Base-by-base conservation (phyloP, 2,797 vertebrate genomes). In the Picus viridis region DNA sequence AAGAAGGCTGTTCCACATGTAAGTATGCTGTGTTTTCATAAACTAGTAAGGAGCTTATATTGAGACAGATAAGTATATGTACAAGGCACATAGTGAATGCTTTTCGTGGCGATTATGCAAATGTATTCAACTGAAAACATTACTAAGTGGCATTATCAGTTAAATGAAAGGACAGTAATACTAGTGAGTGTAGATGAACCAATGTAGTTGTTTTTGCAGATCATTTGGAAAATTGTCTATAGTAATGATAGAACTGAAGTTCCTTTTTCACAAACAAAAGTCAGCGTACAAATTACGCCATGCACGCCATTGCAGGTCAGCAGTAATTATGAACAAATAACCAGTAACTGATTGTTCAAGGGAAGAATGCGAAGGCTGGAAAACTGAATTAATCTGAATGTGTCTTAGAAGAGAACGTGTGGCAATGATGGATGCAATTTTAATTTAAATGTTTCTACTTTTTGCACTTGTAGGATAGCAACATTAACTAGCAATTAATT, bases 391-490 rank as follows among this genome's bases (percentile, higher is more conserved):
- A n/a, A n/a, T n/a, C n/a, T n/a, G n/a, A n/a, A n/a, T 91, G 34
- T 59, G 26, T 6, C 32, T 83, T 89, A 62, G 41, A 82, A 68
- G 3, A 3, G 36, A 22, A 43, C 34, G 9, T 68, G 30, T 62
- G 64, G 75, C 68, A 86, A 59, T 84, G 78, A 84, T 89, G 69
- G 61, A 89, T 94, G 45, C 34, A 57, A 20, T 88, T 93, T 79
- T 83, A 89, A 70, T 88, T 59, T 86, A 87, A 89, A 82, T 72
- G n/a, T 43, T 95, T 94, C 83, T 88, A 72, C 61, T 70, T 80
- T 93, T 76, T 84, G 41, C 61, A 62, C 49, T 74, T 30, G 12
- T 84, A 12, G 19, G 18, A 53, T 90, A 94, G 54, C 54, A 92
- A 68, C 58, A 61, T 92, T 90, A 90, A 51, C 17, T 47, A 71